phyloP scores from a whole-genome alignment of 2,113 vertebrate species.

The Orycteropus afer region DNA sequence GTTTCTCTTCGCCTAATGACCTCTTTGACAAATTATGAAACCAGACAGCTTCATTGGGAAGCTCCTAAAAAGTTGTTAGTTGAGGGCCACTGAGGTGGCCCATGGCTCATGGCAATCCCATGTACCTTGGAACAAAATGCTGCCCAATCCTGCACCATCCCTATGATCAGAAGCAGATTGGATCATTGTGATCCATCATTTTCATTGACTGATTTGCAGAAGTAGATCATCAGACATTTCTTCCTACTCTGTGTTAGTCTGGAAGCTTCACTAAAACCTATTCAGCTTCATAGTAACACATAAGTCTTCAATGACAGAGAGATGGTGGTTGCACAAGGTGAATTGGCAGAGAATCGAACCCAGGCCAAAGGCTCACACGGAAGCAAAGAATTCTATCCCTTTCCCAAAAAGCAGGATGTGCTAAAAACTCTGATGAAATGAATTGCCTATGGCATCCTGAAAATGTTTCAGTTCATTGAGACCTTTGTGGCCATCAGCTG shows the following conservation, averaged over 20 bases:
- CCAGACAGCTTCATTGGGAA: background rate
- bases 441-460: fast-evolving
- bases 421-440: background rate
- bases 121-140: background rate
- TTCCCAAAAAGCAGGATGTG: fast-evolving
- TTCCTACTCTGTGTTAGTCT: background rate
- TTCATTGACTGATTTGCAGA: background rate
- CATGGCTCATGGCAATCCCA: background rate
- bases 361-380: background rate
- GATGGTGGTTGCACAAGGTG: background rate
- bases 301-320: background rate
- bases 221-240: background rate
- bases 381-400: background rate
- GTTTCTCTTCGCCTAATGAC: no score
- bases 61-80: background rate
- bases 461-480: background rate
- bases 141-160: background rate
- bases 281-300: background rate
- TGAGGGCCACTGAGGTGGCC: background rate
- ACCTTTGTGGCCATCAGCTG: no score
- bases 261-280: background rate
- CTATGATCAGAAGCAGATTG: background rate
- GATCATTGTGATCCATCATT: background rate
- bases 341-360: background rate
- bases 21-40: background rate